A percentile compares a stretch with the other conserved stretches of the same genome.
phyloP scores from a whole-genome alignment of 2,888 invertebrate species.

The Syritta pipiens region DNA sequence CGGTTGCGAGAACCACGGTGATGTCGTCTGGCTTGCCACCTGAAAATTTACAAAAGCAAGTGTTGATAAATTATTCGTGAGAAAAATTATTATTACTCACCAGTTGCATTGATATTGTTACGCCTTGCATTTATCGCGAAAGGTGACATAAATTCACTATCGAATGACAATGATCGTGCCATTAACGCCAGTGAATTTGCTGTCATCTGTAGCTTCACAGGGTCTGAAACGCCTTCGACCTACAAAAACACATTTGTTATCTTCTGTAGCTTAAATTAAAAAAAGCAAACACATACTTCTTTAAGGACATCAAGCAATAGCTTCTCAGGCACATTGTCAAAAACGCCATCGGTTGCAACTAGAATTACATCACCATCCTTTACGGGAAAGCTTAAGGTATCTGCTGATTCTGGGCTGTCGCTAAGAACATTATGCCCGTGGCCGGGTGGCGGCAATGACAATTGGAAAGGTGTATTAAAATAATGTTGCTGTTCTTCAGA shows the following conservation, averaged over 20 bases:
- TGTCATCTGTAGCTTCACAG: slow-evolving; percentile 90
- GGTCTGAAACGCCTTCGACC: slow-evolving; percentile 86
- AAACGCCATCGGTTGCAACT: slow-evolving; percentile 98
- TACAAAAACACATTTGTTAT: slow-evolving; percentile 54
- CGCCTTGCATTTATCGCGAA: slow-evolving; percentile 95
- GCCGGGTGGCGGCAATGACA: slow-evolving; percentile 95
- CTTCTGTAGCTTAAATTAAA: not conserved
- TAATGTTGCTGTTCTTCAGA: slow-evolving; percentile 99
- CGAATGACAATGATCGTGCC: slow-evolving; percentile 95
- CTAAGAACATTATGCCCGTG: slow-evolving; percentile 92
- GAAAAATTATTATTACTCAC: slow-evolving; percentile 80
- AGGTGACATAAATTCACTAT: slow-evolving; percentile 96
- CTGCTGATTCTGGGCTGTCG: slow-evolving; percentile 96
- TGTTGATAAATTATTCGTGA: not conserved
- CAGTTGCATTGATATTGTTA: slow-evolving; percentile 95
- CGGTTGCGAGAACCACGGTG: slow-evolving; percentile 96
- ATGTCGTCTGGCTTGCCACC: slow-evolving; percentile 99
- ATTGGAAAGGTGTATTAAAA: slow-evolving; percentile 99
- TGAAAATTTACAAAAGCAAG: slow-evolving; percentile 76
- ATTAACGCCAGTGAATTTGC: slow-evolving; percentile 97
- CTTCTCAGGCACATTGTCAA: slow-evolving; percentile 97
- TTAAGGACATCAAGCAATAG: slow-evolving; percentile 92
- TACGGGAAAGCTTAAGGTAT: slow-evolving; percentile 90
- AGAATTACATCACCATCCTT: slow-evolving; percentile 96
- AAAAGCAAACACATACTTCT: slow-evolving; percentile 80